Percentiles rank a stretch among this genome's conserved stretches.
Evolutionary conservation across 2,797 vertebrate genomes (phyloP).

Genomic region (Macropus fuliginosus): DNA sequence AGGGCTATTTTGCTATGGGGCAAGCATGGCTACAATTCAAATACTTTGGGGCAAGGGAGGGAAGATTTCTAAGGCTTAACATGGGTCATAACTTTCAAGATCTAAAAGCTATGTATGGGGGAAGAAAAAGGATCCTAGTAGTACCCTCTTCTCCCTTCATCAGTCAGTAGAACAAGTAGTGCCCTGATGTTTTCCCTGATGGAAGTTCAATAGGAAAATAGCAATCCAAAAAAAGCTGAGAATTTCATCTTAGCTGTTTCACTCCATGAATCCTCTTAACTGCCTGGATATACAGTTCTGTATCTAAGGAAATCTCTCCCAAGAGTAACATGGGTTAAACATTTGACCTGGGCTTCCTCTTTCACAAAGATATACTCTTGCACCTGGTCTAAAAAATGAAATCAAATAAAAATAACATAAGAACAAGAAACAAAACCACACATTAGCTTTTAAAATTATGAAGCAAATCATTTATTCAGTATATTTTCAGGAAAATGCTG

Average conservation of each 20-base stretch:
- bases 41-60: neutral
- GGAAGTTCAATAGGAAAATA: conserved; percentile 49
- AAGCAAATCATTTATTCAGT: conserved; percentile 55
- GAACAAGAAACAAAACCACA: neutral
- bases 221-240: conserved; percentile 41
- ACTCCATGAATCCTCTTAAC: conserved; percentile 47
- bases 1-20: neutral
- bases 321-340: conserved; percentile 16
- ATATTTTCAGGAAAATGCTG: conserved; percentile 56
- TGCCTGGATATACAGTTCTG: neutral
- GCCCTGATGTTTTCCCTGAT: conserved; percentile 39
- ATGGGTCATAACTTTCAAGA: neutral
- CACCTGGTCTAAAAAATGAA: conserved; percentile 49
- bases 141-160: neutral
- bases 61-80: neutral
- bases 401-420: neutral
- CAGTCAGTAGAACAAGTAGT: neutral
- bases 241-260: conserved; percentile 51
- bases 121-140: neutral
- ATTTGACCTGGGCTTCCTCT: conserved; percentile 24
- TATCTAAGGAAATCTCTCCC: neutral
- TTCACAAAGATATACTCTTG: conserved; percentile 42
- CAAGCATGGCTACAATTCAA: neutral
- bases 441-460: conserved; percentile 54
- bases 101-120: conserved; percentile 47